Evolutionary conservation across 2,113 vertebrate genomes (phyloP).

Genomic region (Sisor rabdophorus): DNA sequence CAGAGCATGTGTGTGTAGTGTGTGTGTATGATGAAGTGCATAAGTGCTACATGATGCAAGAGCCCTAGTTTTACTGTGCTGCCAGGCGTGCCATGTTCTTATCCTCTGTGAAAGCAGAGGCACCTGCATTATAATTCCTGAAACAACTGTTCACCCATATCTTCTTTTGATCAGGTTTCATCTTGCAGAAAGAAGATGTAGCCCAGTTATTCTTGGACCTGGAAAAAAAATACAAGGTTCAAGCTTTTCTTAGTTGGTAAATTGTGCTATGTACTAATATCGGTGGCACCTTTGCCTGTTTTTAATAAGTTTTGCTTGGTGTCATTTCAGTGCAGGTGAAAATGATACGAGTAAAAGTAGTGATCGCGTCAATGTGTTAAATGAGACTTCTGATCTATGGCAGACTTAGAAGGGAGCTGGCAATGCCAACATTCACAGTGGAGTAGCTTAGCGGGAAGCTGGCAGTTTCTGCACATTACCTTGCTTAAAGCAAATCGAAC

Average conservation of each 20-base stretch:
- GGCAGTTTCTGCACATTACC: constrained; percentile 40
- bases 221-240: background rate
- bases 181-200: constrained; percentile 1
- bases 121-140: constrained; percentile 26
- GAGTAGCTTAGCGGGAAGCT: constrained; percentile 45
- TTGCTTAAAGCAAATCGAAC: constrained; percentile 45
- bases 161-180: constrained; percentile 14
- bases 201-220: background rate
- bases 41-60: constrained; percentile 53
- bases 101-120: constrained; percentile 17
- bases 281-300: background rate
- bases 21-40: constrained; percentile 40
- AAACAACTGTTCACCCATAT: background rate
- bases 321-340: constrained; percentile 36
- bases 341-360: constrained; percentile 20
- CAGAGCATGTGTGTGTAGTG: constrained; percentile 13
- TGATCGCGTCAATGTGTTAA: constrained; percentile 37
- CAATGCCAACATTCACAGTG: constrained; percentile 44
- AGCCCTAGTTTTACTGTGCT: constrained; percentile 45
- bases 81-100: constrained; percentile 32
- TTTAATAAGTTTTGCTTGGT: constrained; percentile 22
- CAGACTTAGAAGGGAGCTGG: constrained; percentile 46
- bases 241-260: background rate
- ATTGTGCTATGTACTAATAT: background rate
- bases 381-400: constrained; percentile 42